Conservation (phyloP, 2,797 vertebrate genomes). For the Tapirus indicus region DNA sequence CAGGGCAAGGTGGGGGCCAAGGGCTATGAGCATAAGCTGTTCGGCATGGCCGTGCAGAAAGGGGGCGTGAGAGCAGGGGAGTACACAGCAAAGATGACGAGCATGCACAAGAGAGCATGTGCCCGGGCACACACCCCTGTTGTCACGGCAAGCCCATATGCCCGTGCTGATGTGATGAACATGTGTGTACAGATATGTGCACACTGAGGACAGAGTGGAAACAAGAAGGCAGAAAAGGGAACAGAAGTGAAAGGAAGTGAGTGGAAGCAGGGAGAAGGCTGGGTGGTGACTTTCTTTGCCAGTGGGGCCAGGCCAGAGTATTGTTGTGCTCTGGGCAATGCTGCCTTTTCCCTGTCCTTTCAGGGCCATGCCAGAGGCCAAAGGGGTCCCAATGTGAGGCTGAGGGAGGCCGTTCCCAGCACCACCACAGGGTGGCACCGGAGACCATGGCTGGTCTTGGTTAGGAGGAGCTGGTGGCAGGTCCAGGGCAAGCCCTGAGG, state of each 20-base stretch:
- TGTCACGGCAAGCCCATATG: fast-evolving
- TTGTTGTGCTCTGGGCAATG: neutral
- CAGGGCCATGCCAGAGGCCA: neutral
- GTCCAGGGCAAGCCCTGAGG: neutral
- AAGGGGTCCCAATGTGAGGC: conserved; percentile 1
- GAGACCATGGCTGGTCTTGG: conserved; percentile 72
- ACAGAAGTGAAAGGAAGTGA: neutral
- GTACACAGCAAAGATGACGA: neutral
- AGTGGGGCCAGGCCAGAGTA: neutral
- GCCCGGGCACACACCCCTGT: neutral
- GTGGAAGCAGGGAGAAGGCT: neutral
- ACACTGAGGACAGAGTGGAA: neutral
- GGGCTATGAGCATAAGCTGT: neutral
- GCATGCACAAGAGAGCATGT: fast-evolving
- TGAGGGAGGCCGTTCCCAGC: conserved; percentile 41
- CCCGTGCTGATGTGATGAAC: neutral
- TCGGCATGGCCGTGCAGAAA: neutral
- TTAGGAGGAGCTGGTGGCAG: neutral
- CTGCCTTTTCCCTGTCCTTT: neutral
- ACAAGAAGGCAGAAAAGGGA: neutral
- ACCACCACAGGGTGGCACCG: conserved; percentile 86
- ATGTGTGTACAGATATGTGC: no score
- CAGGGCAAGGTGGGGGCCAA: neutral
- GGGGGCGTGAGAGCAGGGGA: fast-evolving
- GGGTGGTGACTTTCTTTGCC: neutral